These are phyloP conservation scores for Pammene aurita DNA, from an alignment of 2,888 invertebrate species.

Conservation along the genomic window DNA sequence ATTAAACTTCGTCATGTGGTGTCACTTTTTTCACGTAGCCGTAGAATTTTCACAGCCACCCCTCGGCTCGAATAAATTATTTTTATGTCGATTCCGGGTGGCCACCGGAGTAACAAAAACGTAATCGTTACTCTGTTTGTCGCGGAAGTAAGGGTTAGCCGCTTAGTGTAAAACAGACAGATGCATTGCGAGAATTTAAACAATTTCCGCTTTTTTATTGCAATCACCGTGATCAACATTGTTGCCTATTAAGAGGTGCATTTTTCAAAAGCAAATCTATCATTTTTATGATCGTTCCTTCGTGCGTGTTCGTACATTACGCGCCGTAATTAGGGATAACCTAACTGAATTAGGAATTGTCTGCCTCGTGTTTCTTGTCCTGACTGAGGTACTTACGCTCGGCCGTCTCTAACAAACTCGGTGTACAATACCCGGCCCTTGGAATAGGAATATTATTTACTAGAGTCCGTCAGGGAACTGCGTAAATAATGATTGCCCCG, in stretches of 20 bases:
- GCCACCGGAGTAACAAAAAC: constrained; percentile 72
- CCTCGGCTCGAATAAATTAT: constrained; percentile 76
- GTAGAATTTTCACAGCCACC: constrained; percentile 79
- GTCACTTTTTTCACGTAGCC: constrained; percentile 70
- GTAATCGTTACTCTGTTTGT: constrained; percentile 62
- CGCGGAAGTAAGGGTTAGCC: constrained; percentile 75
- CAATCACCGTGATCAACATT: constrained; percentile 18
- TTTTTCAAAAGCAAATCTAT: no score
- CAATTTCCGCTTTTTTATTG: constrained; percentile 41
- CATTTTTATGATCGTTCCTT: no score
- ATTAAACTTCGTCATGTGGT: constrained; percentile 68
- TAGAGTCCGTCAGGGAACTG: constrained; percentile 31
- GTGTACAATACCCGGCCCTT: not conserved
- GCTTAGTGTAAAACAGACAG: constrained; percentile 62
- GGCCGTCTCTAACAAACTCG: no score
- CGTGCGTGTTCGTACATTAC: no score
- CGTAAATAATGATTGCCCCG: constrained; percentile 49
- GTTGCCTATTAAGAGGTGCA: not conserved
- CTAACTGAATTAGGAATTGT: no score
- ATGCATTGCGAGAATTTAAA: constrained; percentile 50
- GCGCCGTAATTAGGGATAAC: no score
- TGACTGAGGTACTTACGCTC: no score
- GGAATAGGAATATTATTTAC: not conserved
- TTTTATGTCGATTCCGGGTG: constrained; percentile 80
- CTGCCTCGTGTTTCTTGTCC: no score